Percentiles rank a stretch among this genome's conserved stretches.
phyloP scores from a whole-genome alignment of 2,797 vertebrate species.

The Parotocinclus haroldoi region DNA sequence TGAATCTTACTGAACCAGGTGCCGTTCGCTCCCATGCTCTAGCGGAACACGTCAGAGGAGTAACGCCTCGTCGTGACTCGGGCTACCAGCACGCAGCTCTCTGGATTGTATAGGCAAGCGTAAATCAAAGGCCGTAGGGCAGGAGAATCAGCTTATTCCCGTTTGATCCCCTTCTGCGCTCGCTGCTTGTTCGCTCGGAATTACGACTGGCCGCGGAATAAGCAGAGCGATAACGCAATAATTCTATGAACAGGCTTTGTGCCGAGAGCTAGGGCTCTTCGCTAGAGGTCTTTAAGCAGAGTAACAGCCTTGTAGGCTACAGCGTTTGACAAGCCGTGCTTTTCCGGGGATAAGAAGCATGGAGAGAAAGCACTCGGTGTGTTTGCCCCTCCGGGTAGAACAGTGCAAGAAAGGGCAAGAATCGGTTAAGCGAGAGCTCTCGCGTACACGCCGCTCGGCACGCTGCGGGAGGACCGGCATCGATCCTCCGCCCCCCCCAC shows the following conservation, averaged over 20 bases:
- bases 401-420: slow-evolving; percentile 42
- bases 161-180: neutral
- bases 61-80: slow-evolving; percentile 4
- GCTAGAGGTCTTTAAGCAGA: neutral
- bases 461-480: slow-evolving; percentile 67
- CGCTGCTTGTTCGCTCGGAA: slow-evolving; percentile 15
- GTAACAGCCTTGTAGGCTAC: neutral
- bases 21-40: slow-evolving; percentile 31
- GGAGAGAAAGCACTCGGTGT: slow-evolving; percentile 39
- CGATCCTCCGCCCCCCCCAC: slow-evolving; percentile 65
- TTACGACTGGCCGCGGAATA: slow-evolving; percentile 22
- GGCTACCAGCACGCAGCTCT: slow-evolving; percentile 18
- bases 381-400: slow-evolving; percentile 34
- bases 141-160: slow-evolving; percentile 10
- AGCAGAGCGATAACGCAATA: slow-evolving; percentile 14
- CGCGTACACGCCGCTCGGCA: slow-evolving; percentile 58
- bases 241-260: slow-evolving; percentile 14
- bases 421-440: slow-evolving; percentile 54
- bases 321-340: slow-evolving; percentile 32
- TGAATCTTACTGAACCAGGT: slow-evolving; percentile 44
- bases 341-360: slow-evolving; percentile 39
- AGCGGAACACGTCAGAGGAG: slow-evolving; percentile 26
- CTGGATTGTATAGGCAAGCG: slow-evolving; percentile 33
- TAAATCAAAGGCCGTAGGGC: slow-evolving; percentile 39
- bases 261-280: slow-evolving; percentile 1